phyloP scores from a whole-genome alignment of 2,888 invertebrate species.

The Plagodis pulveraria region DNA sequence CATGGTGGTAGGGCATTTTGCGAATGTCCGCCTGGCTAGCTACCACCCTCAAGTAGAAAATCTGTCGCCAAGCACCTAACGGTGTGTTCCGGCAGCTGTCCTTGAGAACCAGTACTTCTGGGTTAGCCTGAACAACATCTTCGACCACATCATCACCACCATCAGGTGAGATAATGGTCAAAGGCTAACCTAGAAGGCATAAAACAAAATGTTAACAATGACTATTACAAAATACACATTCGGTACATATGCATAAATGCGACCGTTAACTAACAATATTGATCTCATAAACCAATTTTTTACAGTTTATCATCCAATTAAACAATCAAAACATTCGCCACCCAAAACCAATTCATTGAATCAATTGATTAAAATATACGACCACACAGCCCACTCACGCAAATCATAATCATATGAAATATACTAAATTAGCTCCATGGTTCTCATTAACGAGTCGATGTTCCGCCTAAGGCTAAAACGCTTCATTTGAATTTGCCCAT shows the following conservation, averaged over 20 bases:
- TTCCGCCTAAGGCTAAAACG: slow-evolving; percentile 55
- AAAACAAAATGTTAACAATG: too few relatives aligned
- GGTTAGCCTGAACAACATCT: too few relatives aligned
- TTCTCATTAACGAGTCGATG: slow-evolving; percentile 53
- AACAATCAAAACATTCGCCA: slow-evolving; percentile 34
- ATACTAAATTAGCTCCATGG: slow-evolving; percentile 45
- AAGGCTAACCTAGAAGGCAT: too few relatives aligned
- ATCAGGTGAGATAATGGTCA: too few relatives aligned
- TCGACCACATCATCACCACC: too few relatives aligned
- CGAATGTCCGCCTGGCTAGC: too few relatives aligned
- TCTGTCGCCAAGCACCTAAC: too few relatives aligned
- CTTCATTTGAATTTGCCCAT: slow-evolving; percentile 51
- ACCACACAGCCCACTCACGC: slow-evolving; percentile 45
- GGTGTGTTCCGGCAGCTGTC: too few relatives aligned
- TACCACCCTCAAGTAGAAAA: too few relatives aligned
- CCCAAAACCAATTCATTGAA: slow-evolving; percentile 50
- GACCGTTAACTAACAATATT: slow-evolving; percentile 2
- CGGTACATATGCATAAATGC: background rate
- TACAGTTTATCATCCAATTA: slow-evolving; percentile 3
- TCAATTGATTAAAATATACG: slow-evolving; percentile 54
- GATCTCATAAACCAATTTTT: slow-evolving; percentile 9
- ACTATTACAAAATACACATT: background rate
- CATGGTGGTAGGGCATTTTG: too few relatives aligned
- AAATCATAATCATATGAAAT: slow-evolving; percentile 43
- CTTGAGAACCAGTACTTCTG: too few relatives aligned